Base-by-base conservation (phyloP, 1,140 invertebrate genomes). In the Drosophila littoralis region DNA sequence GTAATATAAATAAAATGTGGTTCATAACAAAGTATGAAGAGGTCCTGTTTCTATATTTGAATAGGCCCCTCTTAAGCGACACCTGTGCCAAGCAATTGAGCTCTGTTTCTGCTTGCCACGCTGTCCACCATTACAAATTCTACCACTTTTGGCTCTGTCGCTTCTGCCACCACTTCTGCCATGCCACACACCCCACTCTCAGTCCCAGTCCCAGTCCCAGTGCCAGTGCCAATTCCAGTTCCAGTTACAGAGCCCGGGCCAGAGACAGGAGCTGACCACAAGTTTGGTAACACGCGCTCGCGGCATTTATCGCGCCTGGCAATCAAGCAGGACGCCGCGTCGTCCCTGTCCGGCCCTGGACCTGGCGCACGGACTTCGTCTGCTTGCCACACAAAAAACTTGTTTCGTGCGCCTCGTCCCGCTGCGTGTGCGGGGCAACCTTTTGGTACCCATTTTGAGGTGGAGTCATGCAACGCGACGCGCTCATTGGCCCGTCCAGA, bases 101-200 rank as follows among this genome's bases (percentile, higher is more conserved):
- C 13, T 51, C 54, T 60, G 45, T 42, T 32, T 46, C 36, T 57
- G 54, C 60, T 50, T 58, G 54, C 54, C 43, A 66, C 72, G 57
- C 38, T 69, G 51, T 61, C 83, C 83, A 89, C 83, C 83, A 88
- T 88, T 89, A 80, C 84, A 71, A 88, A 89, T 83, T 89, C 84
- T 80, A 83, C 80, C 84, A 88, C 79, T 89, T 80, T 75, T 50
- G 66, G 57, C 54, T 43, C 50, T 43, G 70, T 46, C 40, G 48
- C 64, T 66, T 65, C 71, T 75, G 66, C 75, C 59, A 58, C 38
- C 54, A 46, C 63, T 33, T 64, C 52, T 33, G 54, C 58, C 81
- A 75, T 61, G 59, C 59, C 50, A 66, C 45, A 58, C 32, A 51
- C 10, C 13, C n/a, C 40, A 46, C 28, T 46, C n/a, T 35, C 57